Base-by-base conservation (phyloP, 2,888 invertebrate genomes). In the Eupeodes luniger region DNA sequence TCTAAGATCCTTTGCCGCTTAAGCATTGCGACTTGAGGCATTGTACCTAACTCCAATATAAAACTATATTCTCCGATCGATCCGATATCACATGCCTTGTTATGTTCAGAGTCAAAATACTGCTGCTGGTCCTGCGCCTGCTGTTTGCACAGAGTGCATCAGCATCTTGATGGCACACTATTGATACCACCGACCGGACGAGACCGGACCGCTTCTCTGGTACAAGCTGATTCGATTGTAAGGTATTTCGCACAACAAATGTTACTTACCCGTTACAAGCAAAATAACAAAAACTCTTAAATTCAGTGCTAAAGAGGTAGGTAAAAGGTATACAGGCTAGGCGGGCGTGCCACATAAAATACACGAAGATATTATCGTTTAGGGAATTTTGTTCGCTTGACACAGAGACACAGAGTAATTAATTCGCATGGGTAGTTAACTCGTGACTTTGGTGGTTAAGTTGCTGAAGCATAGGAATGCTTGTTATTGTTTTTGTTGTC, bases 231-330 rank as follows among this genome's bases (percentile, higher is more conserved):
- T 69, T 57, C 49, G 78, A 79, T 44, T 36, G 53, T 19, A 72
- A 62, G 55, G 49, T 69, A 79, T 79, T 86, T 86, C 69, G 83
- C 84, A 87, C 80, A 80, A 80, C 83, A 76, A 87, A 82, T 80
- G 57, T 36, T 72, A 57, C 64, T 87, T 83, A 27, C 70, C 86
- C 75, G 79, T 87, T 59, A 76, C 53, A 4, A 64, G 76, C 53
- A 62, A 27, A 67, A 47, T 36, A 47, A n/a, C n/a, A 1, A 59
- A 34, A 36, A 72, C 16, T 67, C 40, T 61, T 27, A 44, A 53
- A 14, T 59, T 59, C 44, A 81, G 44, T 74, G 40, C 19, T 74
- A 36, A 55, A 27, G 27, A 27, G 27, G 27, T 27, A 27, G 27
- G 27, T 27, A 27, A 27, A 27, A 72, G 40, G 66, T 49, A 34